Percentiles rank a stretch among this genome's conserved stretches.
Evolutionary conservation across 2,113 vertebrate genomes (phyloP).

Genomic region (Eurypyga helias): DNA sequence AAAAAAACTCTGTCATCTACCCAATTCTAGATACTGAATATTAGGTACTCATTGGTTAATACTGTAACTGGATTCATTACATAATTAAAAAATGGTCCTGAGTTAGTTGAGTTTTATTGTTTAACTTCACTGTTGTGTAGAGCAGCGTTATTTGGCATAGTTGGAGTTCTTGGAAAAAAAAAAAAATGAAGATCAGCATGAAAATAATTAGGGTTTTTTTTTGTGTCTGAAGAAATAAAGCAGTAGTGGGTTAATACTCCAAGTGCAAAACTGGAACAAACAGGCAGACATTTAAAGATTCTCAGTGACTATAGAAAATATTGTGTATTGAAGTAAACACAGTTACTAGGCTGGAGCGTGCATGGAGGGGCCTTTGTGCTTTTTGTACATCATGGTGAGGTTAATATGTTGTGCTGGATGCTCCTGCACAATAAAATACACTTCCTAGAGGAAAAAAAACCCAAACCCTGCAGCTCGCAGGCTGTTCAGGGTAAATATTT

Average conservation of each 20-base stretch:
- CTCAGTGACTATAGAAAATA: neutral
- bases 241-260: neutral
- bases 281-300: neutral
- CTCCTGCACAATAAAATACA: neutral
- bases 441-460: neutral
- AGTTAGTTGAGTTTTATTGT: conserved; percentile 2
- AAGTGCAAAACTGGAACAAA: neutral
- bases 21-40: neutral
- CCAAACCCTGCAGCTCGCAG: neutral
- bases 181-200: neutral
- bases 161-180: neutral
- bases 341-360: neutral
- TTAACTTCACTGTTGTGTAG: neutral
- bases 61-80: neutral
- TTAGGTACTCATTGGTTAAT: neutral
- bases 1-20: neutral
- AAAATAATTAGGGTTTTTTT: neutral
- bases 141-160: neutral
- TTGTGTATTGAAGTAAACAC: neutral
- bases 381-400: neutral
- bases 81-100: neutral
- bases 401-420: neutral
- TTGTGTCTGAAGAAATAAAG: neutral
- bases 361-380: neutral
- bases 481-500: neutral